Evolutionary conservation across 2,888 invertebrate genomes (phyloP), one percentile per base, ranked within the genome.

Genomic region (Mesochorus sp.): DNA sequence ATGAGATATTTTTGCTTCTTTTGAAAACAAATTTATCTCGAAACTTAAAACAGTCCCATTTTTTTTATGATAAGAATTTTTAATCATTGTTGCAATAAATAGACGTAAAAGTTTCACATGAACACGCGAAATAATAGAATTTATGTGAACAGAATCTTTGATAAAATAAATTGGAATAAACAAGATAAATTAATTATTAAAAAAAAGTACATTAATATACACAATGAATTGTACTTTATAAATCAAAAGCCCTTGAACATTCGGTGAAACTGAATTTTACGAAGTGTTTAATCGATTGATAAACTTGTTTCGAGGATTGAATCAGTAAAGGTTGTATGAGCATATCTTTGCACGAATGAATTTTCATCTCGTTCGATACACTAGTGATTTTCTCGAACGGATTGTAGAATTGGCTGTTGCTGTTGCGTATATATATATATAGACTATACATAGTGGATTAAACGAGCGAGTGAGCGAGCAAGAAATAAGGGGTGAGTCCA

Each of bases 401-500:
- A 61, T 61, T 61, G 24, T 26, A 12, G 44, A 26, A 31, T 72
- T 53, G 28, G 44, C 19, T 24, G 21, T 8, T 31, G 34, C 37
- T 10, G 24, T 39, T 10, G n/a, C n/a, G n/a, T n/a, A n/a, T n/a
- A n/a, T n/a, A n/a, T n/a, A n/a, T n/a, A 12, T 34, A 17, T 17
- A 55, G 14, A 10, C 51, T 75, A 64, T 51, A 49, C n/a, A 24
- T 67, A 34, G 34, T 26, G 67, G 44, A 73, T 72, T 64, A 61
- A 72, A 61, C 14, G 64, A 66, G 49, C 62, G 44, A 47, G 42
- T 75, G 28, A 53, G 55, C 42, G 53, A 53, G 62, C 57, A 59
- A 47, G 67, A 72, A 66, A 26, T 10, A 66, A 61, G 70, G 67
- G 70, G 71, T 34, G 70, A 47, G 70, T 70, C 24, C 53, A 28